A percentile compares a stretch with the other conserved stretches of the same genome.
These are phyloP conservation scores for Orientallactaga sibirica DNA, from an alignment of 2,797 vertebrate species.

Conservation along the genomic window DNA sequence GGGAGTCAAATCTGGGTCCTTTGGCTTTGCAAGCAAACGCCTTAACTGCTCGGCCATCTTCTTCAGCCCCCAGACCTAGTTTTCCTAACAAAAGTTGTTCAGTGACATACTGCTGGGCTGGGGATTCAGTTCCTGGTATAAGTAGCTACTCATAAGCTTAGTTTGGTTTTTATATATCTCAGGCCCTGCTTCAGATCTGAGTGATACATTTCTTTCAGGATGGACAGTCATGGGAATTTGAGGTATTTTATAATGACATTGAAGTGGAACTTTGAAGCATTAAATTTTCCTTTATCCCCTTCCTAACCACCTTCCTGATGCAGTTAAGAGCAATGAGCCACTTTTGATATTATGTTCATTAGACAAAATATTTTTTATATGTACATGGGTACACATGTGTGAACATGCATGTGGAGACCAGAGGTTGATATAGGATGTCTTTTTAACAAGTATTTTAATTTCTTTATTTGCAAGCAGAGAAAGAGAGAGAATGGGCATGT, in stretches of 20 bases:
- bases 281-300: not conserved
- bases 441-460: too few relatives aligned
- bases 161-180: conserved; percentile 25
- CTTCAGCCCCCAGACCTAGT: not conserved
- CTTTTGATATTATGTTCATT: not conserved
- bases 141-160: not conserved
- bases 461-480: too few relatives aligned
- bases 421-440: too few relatives aligned
- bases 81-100: not conserved
- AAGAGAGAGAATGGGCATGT: too few relatives aligned
- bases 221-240: not conserved
- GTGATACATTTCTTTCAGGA: not conserved
- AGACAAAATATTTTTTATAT: too few relatives aligned
- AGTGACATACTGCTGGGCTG: not conserved
- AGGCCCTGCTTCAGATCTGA: not conserved
- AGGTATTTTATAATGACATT: not conserved
- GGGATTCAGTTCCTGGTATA: not conserved
- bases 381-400: too few relatives aligned
- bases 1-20: too few relatives aligned
- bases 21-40: too few relatives aligned
- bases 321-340: not conserved
- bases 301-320: not conserved
- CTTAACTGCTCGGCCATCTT: too few relatives aligned
- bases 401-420: too few relatives aligned
- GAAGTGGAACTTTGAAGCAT: not conserved